Evolutionary conservation across 2,888 invertebrate species (phyloP), one percentile per base, ranked within the genome.

Genomic region (Cremastobaeus sp.): DNA sequence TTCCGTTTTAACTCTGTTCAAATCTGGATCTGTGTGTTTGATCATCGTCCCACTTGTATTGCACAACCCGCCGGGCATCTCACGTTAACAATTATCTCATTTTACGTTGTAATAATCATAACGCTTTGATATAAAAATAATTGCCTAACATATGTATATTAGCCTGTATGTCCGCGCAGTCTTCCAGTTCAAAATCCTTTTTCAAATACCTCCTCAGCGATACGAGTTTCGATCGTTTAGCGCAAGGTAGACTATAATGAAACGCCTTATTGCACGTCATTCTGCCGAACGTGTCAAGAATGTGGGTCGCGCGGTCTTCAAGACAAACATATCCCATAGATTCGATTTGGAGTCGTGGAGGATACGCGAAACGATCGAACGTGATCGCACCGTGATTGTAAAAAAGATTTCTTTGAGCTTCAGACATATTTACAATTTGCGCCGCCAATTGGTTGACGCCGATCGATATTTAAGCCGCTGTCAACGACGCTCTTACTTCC

Each of bases 71-170:
- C 59, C 45, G 52, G 68, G 59, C 34, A 35, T 32, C 47, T 69
- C 57, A 64, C 64, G 71, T 77, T 55, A 48, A 30, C 50, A 77
- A 79, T 69, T 76, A n/a, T n/a, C n/a, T 25, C 8, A 25, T 25
- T 25, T 25, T 25, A 5, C 8, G 11, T 32, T 11, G 78, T 81
- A 77, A 83, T 82, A 80, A 82, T 82, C 80, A 79, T 82, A 80
- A 82, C 82, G 78, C 77, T 81, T 78, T 81, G 81, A 84, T 81
- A 84, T 80, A 84, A 84, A 84, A 84, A 84, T 84, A 84, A 82
- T 82, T 82, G 69, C 78, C 74, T 80, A 79, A 80, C 72, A 77
- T 73, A 68, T 32, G 57, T 57, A 62, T 50, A 62, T 73, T 52
- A 73, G 57, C 73, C 50, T 73, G 68, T 62, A 64, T 52, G 55